Percentiles rank a stretch among this genome's conserved stretches.
These are phyloP conservation scores for Protosalanx chinensis DNA, from an alignment of 2,797 vertebrate genomes.

Conservation along the genomic window DNA sequence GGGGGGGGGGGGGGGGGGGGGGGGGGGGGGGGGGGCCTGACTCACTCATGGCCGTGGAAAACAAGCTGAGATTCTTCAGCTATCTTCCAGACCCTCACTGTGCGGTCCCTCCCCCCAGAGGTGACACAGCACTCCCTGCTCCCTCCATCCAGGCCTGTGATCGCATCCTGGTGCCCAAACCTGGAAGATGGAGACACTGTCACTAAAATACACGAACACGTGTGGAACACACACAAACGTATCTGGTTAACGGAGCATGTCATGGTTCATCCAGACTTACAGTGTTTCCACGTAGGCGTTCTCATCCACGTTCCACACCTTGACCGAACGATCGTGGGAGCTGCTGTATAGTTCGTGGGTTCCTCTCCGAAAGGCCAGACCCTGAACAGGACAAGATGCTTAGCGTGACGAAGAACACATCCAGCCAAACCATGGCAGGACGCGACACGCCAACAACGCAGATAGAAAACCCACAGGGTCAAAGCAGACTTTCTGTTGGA, in stretches of 20 bases:
- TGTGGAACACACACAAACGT: neutral
- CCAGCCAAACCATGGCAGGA: neutral
- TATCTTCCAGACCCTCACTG: constrained; percentile 95
- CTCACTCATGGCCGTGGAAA: constrained; percentile 92
- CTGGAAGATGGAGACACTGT: constrained; percentile 55
- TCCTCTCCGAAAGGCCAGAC: constrained; percentile 89
- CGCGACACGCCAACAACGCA: neutral
- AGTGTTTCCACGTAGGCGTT: constrained; percentile 94
- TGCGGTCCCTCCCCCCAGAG: constrained; percentile 85
- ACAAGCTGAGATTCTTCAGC: constrained; percentile 94
- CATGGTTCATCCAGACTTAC: constrained; percentile 71
- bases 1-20: neutral
- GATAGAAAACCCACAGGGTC: too few species aligned
- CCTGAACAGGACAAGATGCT: constrained; percentile 64
- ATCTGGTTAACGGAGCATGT: neutral
- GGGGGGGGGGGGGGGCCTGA: constrained; percentile 6
- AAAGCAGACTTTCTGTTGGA: too few species aligned
- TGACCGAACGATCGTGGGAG: constrained; percentile 90
- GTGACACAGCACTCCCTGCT: constrained; percentile 93
- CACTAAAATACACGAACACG: neutral
- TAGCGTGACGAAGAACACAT: neutral
- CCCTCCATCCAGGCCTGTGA: constrained; percentile 88
- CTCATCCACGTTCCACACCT: constrained; percentile 95
- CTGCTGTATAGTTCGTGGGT: constrained; percentile 91
- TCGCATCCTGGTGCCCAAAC: constrained; percentile 91